These are phyloP conservation scores for Pammene fasciana DNA, from an alignment of 2,888 invertebrate species.

Conservation along the genomic window DNA sequence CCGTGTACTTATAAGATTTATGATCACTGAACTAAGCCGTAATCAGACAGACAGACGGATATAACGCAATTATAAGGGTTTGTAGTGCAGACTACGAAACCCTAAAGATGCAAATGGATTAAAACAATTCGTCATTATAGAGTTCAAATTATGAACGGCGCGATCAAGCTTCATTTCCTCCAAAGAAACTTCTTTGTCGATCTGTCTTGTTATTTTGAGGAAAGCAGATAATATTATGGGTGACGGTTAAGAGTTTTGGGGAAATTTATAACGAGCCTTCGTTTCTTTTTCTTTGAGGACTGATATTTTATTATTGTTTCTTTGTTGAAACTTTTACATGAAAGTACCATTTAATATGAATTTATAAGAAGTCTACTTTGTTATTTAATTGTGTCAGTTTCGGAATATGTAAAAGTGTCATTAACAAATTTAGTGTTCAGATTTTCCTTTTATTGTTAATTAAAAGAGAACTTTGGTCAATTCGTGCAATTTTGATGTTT, in stretches of 20 bases:
- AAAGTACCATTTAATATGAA: constrained; percentile 6
- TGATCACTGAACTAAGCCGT: no score
- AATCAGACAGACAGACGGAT: no score
- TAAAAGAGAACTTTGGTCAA: no score
- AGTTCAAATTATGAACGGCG: constrained; percentile 60
- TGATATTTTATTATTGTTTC: constrained; percentile 35
- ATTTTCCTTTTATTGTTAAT: not conserved
- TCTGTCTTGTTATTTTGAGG: constrained; percentile 60
- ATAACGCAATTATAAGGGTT: no score
- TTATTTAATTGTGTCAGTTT: not conserved
- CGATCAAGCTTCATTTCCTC: constrained; percentile 63
- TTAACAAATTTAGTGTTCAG: no score
- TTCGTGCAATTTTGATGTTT: no score
- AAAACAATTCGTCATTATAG: constrained; percentile 57
- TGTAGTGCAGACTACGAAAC: no score
- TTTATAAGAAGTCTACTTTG: constrained; percentile 2
- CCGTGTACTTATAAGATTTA: no score
- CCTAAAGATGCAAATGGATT: constrained; percentile 2
- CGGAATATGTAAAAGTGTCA: no score
- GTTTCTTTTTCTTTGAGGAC: constrained; percentile 46
- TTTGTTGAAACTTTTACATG: constrained; percentile 21
- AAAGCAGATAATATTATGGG: constrained; percentile 57
- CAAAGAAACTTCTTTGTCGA: constrained; percentile 62
- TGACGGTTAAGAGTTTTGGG: constrained; percentile 56
- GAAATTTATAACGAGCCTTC: constrained; percentile 55